A percentile compares a stretch with the other conserved stretches of the same genome.
Conservation (phyloP, 2,113 vertebrate genomes). For the Platanista minor region DNA sequence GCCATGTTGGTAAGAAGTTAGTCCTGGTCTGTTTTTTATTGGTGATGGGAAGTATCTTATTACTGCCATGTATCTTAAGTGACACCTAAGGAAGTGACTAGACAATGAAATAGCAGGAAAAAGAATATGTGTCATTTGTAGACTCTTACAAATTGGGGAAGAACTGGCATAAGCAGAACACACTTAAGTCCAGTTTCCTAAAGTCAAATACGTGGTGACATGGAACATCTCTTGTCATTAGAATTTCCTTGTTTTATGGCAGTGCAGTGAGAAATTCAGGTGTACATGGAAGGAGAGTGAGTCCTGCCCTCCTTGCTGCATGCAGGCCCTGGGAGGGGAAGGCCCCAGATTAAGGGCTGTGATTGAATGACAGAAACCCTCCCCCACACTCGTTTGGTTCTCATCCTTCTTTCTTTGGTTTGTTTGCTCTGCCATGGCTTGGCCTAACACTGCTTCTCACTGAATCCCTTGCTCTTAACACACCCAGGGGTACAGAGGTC, state of each 20-base stretch:
- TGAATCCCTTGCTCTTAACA: neutral
- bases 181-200: neutral
- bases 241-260: neutral
- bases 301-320: neutral
- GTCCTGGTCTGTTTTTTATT: neutral
- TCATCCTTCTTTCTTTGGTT: neutral
- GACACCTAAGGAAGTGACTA: neutral
- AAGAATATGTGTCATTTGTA: neutral
- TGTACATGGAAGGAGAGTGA: neutral
- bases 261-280: neutral
- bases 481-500: neutral
- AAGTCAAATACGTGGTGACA: neutral
- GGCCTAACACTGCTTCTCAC: neutral
- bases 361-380: neutral
- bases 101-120: neutral
- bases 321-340: fast-evolving
- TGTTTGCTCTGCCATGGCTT: neutral
- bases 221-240: neutral
- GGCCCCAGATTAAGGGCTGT: fast-evolving
- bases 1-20: neutral
- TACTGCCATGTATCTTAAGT: neutral
- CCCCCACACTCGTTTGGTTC: neutral
- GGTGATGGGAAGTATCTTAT: neutral
- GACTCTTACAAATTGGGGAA: neutral
- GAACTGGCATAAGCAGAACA: neutral